phyloP scores from a whole-genome alignment of 2,113 vertebrate genomes.

The Chloebia gouldiae region DNA sequence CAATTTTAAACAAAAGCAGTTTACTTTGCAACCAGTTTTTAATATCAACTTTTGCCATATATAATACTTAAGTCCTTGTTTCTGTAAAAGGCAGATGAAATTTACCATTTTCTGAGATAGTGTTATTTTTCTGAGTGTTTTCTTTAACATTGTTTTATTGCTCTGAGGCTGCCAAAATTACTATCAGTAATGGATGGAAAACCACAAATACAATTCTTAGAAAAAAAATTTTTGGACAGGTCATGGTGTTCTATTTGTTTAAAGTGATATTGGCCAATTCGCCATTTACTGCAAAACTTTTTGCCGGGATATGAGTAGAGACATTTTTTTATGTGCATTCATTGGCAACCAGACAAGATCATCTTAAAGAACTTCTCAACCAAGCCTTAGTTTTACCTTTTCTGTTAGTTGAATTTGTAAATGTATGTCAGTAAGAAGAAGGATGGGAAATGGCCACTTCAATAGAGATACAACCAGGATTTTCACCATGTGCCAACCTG shows the following conservation, averaged over 20 bases:
- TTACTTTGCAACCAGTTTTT: background rate
- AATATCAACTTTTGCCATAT: background rate
- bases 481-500: background rate
- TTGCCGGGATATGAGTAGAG: background rate
- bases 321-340: background rate
- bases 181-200: background rate
- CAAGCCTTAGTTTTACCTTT: background rate
- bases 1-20: background rate
- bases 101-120: background rate
- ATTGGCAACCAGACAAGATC: background rate
- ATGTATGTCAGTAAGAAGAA: background rate
- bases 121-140: background rate
- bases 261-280: background rate
- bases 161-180: background rate
- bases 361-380: background rate
- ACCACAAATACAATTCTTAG: background rate
- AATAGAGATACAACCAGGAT: background rate
- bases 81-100: background rate
- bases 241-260: background rate
- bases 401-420: background rate
- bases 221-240: background rate
- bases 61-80: background rate
- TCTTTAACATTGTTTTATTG: background rate
- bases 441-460: background rate
- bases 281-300: background rate